Conservation (phyloP, 2,113 vertebrate genomes). For the Calidris pugnax region DNA sequence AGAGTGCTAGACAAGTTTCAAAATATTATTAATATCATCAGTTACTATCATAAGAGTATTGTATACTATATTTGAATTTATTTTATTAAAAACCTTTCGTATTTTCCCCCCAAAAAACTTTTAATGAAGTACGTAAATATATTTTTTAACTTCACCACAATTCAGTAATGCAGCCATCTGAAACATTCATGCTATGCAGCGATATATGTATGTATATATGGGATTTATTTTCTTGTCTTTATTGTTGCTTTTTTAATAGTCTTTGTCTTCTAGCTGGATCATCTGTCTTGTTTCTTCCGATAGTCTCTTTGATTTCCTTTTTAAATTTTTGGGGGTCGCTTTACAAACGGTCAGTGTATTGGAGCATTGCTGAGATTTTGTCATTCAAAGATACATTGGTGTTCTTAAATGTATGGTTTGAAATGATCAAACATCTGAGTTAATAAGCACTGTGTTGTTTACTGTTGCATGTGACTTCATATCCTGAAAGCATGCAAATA, state of each 20-base stretch:
- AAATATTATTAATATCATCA: neutral
- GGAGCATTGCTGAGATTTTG: slow-evolving; percentile 27
- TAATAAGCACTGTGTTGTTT: slow-evolving; percentile 25
- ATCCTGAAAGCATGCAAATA: slow-evolving; percentile 8
- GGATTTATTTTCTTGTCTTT: slow-evolving; percentile 29
- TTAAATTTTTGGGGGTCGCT: neutral
- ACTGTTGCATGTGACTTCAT: slow-evolving; percentile 31
- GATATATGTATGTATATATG: neutral
- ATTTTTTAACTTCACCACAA: neutral
- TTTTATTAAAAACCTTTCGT: neutral
- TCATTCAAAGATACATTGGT: slow-evolving; percentile 64
- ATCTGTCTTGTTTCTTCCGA: slow-evolving; percentile 20
- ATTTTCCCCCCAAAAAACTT: neutral
- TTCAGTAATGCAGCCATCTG: neutral
- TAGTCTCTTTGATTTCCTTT: slow-evolving; percentile 22
- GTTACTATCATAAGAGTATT: neutral
- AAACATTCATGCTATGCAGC: slow-evolving; percentile 10
- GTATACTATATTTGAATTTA: neutral
- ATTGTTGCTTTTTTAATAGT: slow-evolving; percentile 23
- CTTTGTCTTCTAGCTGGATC: slow-evolving; percentile 38
- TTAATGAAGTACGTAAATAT: neutral
- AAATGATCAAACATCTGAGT: slow-evolving; percentile 39
- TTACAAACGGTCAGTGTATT: neutral
- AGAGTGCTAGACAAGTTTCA: neutral
- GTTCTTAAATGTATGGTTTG: slow-evolving; percentile 54